Conservation (phyloP, 2,797 vertebrate species). For the Gastrophryne carolinensis region DNA sequence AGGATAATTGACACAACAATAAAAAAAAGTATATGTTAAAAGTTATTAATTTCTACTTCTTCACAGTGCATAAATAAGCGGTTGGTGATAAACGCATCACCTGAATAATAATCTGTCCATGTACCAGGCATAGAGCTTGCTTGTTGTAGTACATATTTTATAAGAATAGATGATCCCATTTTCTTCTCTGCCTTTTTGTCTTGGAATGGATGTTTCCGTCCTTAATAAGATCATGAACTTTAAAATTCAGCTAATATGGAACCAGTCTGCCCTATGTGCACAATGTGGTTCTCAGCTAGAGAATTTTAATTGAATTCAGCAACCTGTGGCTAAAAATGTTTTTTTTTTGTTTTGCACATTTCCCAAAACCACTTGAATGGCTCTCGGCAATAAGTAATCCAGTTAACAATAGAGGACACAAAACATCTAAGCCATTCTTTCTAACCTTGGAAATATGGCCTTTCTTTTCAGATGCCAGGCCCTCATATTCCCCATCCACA, state of each 20-base stretch:
- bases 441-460: not conserved
- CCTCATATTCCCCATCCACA: too few species aligned
- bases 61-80: too few species aligned
- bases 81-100: not conserved
- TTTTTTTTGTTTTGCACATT: not conserved
- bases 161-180: not conserved
- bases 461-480: too few species aligned
- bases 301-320: constrained; percentile 4
- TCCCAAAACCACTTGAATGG: not conserved
- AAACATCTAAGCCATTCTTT: too few species aligned
- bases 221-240: constrained; percentile 27
- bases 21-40: too few species aligned
- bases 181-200: not conserved
- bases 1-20: too few species aligned
- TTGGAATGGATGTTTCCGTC: constrained; percentile 1
- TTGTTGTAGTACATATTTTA: not conserved
- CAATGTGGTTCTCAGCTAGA: not conserved
- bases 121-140: not conserved
- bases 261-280: constrained; percentile 5
- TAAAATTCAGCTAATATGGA: not conserved
- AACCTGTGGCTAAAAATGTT: not conserved
- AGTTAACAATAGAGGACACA: not conserved
- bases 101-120: not conserved
- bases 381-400: not conserved
- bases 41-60: too few species aligned